Evolutionary conservation across 1,140 invertebrate species (phyloP), one percentile per base, ranked within the genome.

Genomic region (Drosophila ogumai): DNA sequence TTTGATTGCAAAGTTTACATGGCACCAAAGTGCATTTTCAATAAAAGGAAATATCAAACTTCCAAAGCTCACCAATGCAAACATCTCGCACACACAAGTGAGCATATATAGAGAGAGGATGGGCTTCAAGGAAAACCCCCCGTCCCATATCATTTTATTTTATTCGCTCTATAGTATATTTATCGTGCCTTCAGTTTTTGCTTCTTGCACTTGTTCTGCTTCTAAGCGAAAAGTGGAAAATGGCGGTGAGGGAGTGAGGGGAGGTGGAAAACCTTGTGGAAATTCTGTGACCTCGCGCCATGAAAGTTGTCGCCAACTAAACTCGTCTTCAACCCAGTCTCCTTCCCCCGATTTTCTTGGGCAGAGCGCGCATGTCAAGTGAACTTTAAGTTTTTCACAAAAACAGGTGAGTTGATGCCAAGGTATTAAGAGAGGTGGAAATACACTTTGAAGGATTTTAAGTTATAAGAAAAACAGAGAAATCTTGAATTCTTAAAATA

Each of bases 1-100:
- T 87, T 87, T 87, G 84, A 87, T 87, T 87, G 84, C 84, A 87
- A 87, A 87, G 72, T 87, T 87, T 87, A 87, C 84, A 87, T 87
- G 85, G 84, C 84, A 87, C 84, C 84, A 87, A 87, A 87, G 84
- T 87, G 84, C 84, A 87, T 87, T 87, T 87, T 87, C 84, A 87
- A 87, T 87, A 87, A 87, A 88, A 88, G 84, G 76, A 87, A 87
- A 87, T 88, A 87, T 88, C 84, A 87, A 84, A 84, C 84, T 79
- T 65, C 50, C 38, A 65, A 78, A 72, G 63, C 80, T 55, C 57
- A 79, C 72, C 65, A 78, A 78, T 57, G 75, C 64, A 69, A 78
- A 77, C 43, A 77, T 44, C 47, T 40, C 47, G 56, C 43, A 79
- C 41, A 79, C 64, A 61, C 58, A 72, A 17, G 47, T 31, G 40